Conservation (phyloP, 2,113 vertebrate genomes). For the Phaethon lepturus region DNA sequence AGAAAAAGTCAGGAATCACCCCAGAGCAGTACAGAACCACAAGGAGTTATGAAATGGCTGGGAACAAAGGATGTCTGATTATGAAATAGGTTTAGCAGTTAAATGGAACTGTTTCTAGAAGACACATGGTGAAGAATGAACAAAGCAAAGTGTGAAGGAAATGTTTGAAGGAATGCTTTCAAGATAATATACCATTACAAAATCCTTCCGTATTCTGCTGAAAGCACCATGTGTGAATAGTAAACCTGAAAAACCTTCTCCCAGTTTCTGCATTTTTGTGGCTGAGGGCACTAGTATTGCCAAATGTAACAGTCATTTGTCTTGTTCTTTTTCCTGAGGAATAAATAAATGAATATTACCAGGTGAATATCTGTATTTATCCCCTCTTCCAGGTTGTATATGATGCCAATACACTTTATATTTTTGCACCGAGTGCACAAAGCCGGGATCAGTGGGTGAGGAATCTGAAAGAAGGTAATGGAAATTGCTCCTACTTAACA, state of each 20-base stretch:
- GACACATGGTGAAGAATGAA: not conserved
- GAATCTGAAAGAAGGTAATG: constrained; percentile 89
- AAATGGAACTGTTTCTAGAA: not conserved
- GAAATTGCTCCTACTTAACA: not conserved
- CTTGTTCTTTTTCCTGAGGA: not conserved
- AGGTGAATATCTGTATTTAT: not conserved
- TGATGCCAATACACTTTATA: constrained; percentile 86
- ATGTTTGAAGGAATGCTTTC: not conserved
- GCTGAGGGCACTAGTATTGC: not conserved
- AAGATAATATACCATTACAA: not conserved
- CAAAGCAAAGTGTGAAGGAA: not conserved
- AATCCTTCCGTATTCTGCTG: not conserved
- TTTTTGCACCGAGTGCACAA: constrained; percentile 88
- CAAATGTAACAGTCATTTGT: not conserved
- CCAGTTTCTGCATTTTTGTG: not conserved
- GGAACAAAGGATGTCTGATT: not conserved
- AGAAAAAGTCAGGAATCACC: not conserved
- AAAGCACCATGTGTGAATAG: not conserved
- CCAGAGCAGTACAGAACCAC: not conserved
- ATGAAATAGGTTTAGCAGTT: not conserved
- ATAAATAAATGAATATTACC: not conserved
- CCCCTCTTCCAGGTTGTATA: constrained; percentile 84
- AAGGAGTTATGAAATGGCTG: not conserved
- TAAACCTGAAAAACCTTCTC: not conserved
- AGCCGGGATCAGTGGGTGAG: constrained; percentile 90